Evolutionary conservation across 2,888 invertebrate genomes (phyloP), one percentile per base, ranked within the genome.

Genomic region (Proisotoma minuta): DNA sequence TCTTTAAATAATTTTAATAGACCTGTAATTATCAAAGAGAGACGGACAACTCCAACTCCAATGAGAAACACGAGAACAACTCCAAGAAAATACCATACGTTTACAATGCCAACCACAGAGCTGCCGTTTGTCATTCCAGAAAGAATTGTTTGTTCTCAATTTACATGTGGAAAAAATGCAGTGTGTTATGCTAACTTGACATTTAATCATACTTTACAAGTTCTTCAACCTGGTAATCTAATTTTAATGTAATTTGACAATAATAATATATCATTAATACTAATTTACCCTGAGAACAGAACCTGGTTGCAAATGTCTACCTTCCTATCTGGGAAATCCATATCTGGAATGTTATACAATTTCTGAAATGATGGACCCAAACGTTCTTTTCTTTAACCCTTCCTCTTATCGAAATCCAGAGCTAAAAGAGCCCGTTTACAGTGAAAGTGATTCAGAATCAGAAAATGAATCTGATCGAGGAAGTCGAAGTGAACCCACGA

Each of bases 101-200:
- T 50, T 20, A 60, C 59, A 5, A 62, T 56, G 1, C 34, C 61
- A 10, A 58, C 62, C 0, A 66, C 63, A 1, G 15, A 24, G 43
- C 57, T 8, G 23, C 63, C 63, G 3, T 52, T 63, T 3, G 4
- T 57, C 18, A 63, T 66, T 43, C 66, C 66, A 3, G 66, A 69
- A 3, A 56, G 57, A 0, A 60, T 66, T 0, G 60, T 61, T 12
- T 69, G 69, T 24, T 53, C 59, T 15, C 62, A 69, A 50, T 62
- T 56, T 4, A 59, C 59, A 2, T 69, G 69, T 59, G 69, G 69
- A 26, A 47, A 43, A 22, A 57, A 66, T 54, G 66, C 69, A 5
- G 61, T 58, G 12, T 69, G 69, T 24, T 63, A 49, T 29, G 63
- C 64, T 2, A 63, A 62, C 18, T 63, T 59, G 5, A 62, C 62